These are phyloP conservation scores for Ctenodactylus gundi DNA, from an alignment of 2,113 vertebrate genomes.

Conservation along the genomic window DNA sequence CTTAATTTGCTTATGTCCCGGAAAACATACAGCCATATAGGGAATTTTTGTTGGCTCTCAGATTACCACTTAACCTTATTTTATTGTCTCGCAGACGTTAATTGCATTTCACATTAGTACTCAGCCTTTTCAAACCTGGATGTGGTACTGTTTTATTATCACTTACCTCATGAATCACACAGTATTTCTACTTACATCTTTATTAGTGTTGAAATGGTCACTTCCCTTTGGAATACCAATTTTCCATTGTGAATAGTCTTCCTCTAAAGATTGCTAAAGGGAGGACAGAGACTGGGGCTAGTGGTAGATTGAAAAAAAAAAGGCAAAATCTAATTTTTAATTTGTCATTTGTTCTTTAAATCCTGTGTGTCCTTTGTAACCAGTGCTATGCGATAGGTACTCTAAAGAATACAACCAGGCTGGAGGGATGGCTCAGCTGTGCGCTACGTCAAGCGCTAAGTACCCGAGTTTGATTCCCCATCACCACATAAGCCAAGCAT, in stretches of 20 bases:
- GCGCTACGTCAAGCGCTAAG: too few species aligned
- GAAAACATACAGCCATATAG: slow-evolving; percentile 6
- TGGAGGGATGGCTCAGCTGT: too few species aligned
- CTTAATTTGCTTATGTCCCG: not conserved
- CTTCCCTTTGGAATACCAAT: not conserved
- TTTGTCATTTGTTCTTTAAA: slow-evolving; percentile 38
- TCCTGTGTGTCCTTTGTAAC: not conserved
- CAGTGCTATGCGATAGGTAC: not conserved
- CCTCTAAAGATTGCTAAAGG: not conserved
- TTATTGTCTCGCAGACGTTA: not conserved
- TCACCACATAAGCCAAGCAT: too few species aligned
- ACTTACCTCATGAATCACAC: not conserved
- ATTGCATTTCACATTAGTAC: not conserved
- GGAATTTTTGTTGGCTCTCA: not conserved
- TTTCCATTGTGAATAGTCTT: slow-evolving; percentile 14
- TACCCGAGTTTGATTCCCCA: too few species aligned
- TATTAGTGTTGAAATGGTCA: slow-evolving; percentile 21
- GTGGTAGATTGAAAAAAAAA: not conserved
- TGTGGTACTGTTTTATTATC: not conserved
- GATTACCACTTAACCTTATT: not conserved
- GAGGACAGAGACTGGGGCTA: not conserved
- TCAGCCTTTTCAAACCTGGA: not conserved
- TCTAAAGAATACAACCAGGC: slow-evolving; percentile 22
- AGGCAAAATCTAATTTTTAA: not conserved
- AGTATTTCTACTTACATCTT: not conserved